A percentile compares a stretch with the other conserved stretches of the same genome.
Evolutionary conservation across 2,797 vertebrate genomes (phyloP).

Genomic region (Hylomyscus alleni): DNA sequence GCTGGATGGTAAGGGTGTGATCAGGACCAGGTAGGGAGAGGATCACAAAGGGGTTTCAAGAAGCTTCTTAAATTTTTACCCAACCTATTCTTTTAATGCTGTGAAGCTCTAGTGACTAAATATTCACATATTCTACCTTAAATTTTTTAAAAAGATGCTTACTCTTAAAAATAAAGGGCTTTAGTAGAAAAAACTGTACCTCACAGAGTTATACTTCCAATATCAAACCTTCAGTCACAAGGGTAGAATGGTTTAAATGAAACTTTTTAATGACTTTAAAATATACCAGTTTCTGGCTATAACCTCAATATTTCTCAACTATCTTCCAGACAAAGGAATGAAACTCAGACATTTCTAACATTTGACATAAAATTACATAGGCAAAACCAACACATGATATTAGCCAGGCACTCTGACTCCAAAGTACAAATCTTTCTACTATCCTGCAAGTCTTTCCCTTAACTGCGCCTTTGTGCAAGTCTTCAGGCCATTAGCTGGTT

Average conservation of each 20-base stretch:
- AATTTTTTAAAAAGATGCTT: not conserved
- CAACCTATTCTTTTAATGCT: not conserved
- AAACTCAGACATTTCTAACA: not conserved
- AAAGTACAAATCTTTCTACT: not conserved
- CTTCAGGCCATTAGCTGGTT: constrained; percentile 20
- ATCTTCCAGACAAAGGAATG: not conserved
- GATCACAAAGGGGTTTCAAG: not conserved
- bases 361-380: not conserved
- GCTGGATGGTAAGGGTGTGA: too few relatives aligned
- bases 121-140: not conserved
- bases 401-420: constrained; percentile 3
- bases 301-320: not conserved
- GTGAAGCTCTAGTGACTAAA: not conserved
- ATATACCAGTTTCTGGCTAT: not conserved
- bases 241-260: not conserved
- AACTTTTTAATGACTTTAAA: constrained; percentile 43
- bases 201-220: not conserved
- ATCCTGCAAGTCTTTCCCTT: not conserved
- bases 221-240: constrained; percentile 32
- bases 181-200: not conserved
- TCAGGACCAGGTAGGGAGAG: not conserved
- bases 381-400: not conserved
- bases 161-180: not conserved
- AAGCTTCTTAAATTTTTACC: not conserved
- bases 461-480: not conserved